Percentiles rank a stretch among this genome's conserved stretches.
phyloP scores from a whole-genome alignment of 2,888 invertebrate genomes.

The Parnassius smintheus region DNA sequence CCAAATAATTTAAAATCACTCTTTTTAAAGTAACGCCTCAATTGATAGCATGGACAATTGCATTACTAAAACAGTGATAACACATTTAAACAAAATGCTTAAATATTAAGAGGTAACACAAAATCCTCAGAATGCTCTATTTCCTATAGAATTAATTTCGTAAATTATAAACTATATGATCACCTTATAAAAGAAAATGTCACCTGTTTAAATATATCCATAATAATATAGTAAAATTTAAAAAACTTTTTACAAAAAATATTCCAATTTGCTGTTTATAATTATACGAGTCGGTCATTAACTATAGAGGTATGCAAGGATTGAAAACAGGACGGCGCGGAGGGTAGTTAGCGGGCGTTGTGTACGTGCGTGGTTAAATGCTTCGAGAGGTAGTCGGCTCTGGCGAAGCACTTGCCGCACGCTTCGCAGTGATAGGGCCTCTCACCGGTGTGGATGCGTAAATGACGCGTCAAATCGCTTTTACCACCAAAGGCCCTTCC shows the following conservation, averaged over 20 bases:
- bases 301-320: slow-evolving; percentile 50
- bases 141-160: slow-evolving; percentile 54
- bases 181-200: slow-evolving; percentile 70
- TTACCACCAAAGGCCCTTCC: slow-evolving; percentile 94
- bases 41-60: slow-evolving; percentile 3
- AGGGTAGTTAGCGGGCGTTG: slow-evolving; percentile 80
- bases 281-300: slow-evolving; percentile 57
- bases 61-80: slow-evolving; percentile 1
- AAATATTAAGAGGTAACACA: slow-evolving; percentile 45
- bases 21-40: slow-evolving; percentile 4
- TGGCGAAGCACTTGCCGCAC: slow-evolving; percentile 94
- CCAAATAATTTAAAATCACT: slow-evolving; percentile 4
- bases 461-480: slow-evolving; percentile 91
- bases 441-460: slow-evolving; percentile 94
- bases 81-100: slow-evolving; percentile 8
- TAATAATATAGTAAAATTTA: slow-evolving; percentile 69
- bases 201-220: slow-evolving; percentile 64
- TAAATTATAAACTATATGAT: slow-evolving; percentile 69
- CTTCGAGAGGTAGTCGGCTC: slow-evolving; percentile 94
- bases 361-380: slow-evolving; percentile 95
- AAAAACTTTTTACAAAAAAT: slow-evolving; percentile 74
- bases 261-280: slow-evolving; percentile 69
- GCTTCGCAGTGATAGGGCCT: slow-evolving; percentile 95
- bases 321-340: slow-evolving; percentile 57
- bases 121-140: slow-evolving; percentile 38